phyloP scores from a whole-genome alignment of 2,113 vertebrate genomes.

The Smithornis capensis region DNA sequence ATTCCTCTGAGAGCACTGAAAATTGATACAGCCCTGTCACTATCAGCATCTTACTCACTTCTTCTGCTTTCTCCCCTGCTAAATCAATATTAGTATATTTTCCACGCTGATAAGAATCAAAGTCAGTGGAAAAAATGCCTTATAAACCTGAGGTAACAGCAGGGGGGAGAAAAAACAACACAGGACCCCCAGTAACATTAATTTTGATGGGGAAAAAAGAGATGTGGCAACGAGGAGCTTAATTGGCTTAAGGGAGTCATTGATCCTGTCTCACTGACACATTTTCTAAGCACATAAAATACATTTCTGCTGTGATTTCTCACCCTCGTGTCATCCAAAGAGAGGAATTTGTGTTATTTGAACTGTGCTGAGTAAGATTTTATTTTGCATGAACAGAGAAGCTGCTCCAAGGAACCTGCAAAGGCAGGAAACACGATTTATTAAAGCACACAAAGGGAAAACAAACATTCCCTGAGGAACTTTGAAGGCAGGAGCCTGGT shows the following conservation, averaged over 20 bases:
- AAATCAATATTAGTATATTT: conserved; percentile 20
- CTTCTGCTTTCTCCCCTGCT: neutral
- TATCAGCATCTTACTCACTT: neutral
- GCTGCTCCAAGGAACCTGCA: neutral
- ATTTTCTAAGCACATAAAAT: neutral
- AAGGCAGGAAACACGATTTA: neutral
- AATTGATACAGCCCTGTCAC: neutral
- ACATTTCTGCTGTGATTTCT: neutral
- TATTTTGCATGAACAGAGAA: neutral
- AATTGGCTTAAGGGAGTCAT: neutral
- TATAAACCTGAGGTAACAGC: neutral
- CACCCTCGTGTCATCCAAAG: neutral
- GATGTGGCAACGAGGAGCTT: neutral
- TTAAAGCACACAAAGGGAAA: neutral
- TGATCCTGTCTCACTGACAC: neutral
- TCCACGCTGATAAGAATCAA: neutral
- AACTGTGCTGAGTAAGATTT: neutral
- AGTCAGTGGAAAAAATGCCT: neutral
- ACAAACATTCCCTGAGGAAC: neutral
- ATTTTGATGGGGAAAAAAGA: neutral
- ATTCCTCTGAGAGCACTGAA: neutral
- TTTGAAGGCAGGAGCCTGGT: neutral
- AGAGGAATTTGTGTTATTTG: neutral
- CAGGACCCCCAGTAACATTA: neutral
- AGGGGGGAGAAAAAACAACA: neutral